These are phyloP conservation scores for Siderastrea radians DNA, from an alignment of 92 coral and sea anemone species.

Conservation along the genomic window DNA sequence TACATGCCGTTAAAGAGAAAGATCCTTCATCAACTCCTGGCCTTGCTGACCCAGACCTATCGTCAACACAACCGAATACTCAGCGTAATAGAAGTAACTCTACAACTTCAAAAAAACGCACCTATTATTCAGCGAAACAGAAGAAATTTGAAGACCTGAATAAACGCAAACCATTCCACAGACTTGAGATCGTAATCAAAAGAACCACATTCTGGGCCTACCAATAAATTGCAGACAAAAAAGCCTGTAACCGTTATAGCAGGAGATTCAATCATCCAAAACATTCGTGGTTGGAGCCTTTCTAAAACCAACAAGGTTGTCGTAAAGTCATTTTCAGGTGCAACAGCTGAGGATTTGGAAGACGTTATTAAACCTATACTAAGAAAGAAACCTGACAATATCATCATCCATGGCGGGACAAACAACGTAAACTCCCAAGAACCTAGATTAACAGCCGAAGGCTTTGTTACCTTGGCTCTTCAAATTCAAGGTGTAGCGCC, in stretches of 20 bases:
- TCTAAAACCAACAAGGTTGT: slow-evolving; percentile 19
- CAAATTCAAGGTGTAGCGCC: slow-evolving; percentile 49
- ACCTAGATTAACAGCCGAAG: slow-evolving; percentile 16
- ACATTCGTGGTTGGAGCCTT: slow-evolving; percentile 30
- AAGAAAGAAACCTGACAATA: slow-evolving; percentile 24
- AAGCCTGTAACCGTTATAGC: slow-evolving; percentile 40
- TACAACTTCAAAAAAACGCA: too few species aligned
- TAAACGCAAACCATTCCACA: too few species aligned
- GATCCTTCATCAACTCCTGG: not conserved
- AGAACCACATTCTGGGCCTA: not conserved
- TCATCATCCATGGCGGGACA: slow-evolving; percentile 5
- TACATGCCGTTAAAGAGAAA: not conserved
- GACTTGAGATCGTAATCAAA: too few species aligned
- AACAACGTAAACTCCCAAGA: slow-evolving; percentile 33
- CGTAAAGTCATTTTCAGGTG: slow-evolving; percentile 23
- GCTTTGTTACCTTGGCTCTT: slow-evolving; percentile 27
- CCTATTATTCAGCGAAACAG: too few species aligned
- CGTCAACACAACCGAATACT: not conserved
- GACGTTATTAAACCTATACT: slow-evolving; percentile 11
- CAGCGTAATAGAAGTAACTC: not conserved
- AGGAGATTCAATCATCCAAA: slow-evolving; percentile 28
- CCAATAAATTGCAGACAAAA: not conserved
- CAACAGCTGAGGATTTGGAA: slow-evolving; percentile 29
- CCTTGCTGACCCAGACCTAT: not conserved
- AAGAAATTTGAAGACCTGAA: too few species aligned